Conservation (phyloP, 2,888 invertebrate species). For the Unio delphinus region DNA sequence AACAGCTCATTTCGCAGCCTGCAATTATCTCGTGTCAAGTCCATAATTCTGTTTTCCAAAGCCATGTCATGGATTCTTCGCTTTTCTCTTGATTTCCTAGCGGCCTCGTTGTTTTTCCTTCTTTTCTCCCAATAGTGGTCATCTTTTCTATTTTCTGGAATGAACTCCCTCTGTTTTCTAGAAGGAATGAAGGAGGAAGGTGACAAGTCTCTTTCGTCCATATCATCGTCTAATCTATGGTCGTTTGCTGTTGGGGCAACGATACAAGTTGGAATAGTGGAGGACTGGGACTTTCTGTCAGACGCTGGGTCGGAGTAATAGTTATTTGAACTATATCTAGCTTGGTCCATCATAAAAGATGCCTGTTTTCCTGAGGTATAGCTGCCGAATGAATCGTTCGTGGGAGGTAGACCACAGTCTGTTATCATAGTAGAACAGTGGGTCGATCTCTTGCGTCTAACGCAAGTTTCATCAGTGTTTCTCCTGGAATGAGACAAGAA, state of each 20-base stretch:
- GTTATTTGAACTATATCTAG: no score
- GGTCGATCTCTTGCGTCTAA: no score
- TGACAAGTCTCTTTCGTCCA: constrained; percentile 5
- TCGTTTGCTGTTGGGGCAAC: constrained; percentile 41
- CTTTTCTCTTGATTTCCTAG: constrained; percentile 96
- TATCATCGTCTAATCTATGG: constrained; percentile 3
- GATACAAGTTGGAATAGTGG: constrained; percentile 38
- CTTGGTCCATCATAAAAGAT: no score
- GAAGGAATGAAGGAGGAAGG: constrained; percentile 72
- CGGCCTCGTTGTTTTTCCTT: constrained; percentile 96
- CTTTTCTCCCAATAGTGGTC: constrained; percentile 98
- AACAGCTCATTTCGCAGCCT: constrained; percentile 92
- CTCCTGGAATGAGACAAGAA: no score
- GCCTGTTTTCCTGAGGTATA: no score
- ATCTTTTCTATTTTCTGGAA: constrained; percentile 96
- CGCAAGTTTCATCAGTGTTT: no score
- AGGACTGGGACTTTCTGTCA: constrained; percentile 22
- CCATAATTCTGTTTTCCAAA: constrained; percentile 92
- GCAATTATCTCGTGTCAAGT: constrained; percentile 95
- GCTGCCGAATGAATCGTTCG: no score
- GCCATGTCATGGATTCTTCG: constrained; percentile 97
- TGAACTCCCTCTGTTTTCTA: constrained; percentile 95
- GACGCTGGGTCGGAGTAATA: constrained; percentile 5
- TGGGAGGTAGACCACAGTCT: no score
- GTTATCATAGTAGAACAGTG: no score